Conservation (phyloP, 2,888 invertebrate species). For the Isoperla grammatica region DNA sequence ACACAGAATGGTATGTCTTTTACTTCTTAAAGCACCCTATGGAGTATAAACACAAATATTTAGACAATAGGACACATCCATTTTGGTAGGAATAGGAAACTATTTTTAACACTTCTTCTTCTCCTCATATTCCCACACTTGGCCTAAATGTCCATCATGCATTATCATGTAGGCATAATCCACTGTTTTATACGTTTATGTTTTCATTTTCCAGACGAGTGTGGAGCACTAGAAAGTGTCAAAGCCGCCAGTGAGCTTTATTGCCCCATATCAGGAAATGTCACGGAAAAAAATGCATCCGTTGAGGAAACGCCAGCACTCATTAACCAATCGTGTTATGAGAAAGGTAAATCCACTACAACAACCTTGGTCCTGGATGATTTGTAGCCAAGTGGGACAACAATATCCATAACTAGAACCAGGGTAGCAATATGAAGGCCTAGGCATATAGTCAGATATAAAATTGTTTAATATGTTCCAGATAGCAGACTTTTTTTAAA, state of each 20-base stretch:
- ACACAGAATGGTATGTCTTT: slow-evolving; percentile 57
- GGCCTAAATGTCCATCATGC: no score
- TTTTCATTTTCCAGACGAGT: slow-evolving; percentile 61
- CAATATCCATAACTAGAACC: not conserved
- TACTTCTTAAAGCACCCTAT: not conserved
- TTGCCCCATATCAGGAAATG: slow-evolving; percentile 82
- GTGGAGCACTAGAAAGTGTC: slow-evolving; percentile 95
- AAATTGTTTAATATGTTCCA: no score
- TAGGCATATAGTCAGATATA: no score
- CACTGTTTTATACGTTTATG: not conserved
- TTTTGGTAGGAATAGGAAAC: no score
- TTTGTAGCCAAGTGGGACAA: not conserved
- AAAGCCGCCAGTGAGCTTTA: slow-evolving; percentile 98
- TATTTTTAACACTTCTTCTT: no score
- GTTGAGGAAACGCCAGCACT: slow-evolving; percentile 81
- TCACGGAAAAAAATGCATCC: slow-evolving; percentile 73
- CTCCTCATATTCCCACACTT: no score
- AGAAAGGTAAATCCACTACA: slow-evolving; percentile 58
- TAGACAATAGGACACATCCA: no score
- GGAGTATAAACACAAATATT: no score
- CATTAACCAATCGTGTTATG: slow-evolving; percentile 87
- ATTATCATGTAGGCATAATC: no score
- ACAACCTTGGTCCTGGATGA: not conserved
- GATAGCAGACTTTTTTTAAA: no score
- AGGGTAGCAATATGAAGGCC: no score